Percentiles rank a stretch among this genome's conserved stretches.
Evolutionary conservation across 1,140 invertebrate genomes (phyloP).

Genomic region (Anadara kagoshimensis): DNA sequence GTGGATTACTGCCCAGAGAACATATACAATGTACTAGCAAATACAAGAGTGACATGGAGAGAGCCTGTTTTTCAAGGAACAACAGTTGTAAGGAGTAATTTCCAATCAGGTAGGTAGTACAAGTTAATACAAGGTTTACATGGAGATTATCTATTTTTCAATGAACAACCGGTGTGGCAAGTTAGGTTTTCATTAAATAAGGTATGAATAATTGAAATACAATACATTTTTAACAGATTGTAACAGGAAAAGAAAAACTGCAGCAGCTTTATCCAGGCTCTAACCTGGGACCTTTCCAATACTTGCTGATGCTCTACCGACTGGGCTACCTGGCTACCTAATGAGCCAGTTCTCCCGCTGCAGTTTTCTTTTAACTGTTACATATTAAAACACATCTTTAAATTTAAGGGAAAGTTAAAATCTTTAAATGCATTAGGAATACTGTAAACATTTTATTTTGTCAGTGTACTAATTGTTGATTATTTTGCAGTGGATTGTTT

Average conservation of each 20-base stretch:
- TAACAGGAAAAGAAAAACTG: background rate
- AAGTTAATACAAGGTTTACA: background rate
- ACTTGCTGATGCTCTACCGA: too few species aligned
- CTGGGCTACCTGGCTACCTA: too few species aligned
- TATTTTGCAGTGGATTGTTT: too few species aligned
- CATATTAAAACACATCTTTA: too few species aligned
- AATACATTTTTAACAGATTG: background rate
- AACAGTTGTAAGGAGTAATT: slow-evolving; percentile 13
- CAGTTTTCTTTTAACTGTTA: too few species aligned
- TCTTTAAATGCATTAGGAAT: too few species aligned
- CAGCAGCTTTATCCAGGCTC: background rate
- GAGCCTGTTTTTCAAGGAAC: slow-evolving; percentile 37
- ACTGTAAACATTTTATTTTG: too few species aligned
- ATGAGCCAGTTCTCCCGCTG: too few species aligned
- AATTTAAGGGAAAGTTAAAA: too few species aligned
- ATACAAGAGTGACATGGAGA: slow-evolving; percentile 38
- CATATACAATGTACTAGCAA: slow-evolving; percentile 22
- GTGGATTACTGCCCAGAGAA: slow-evolving; percentile 37
- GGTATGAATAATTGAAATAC: background rate
- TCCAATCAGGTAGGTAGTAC: slow-evolving; percentile 11
- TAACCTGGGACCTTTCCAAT: too few species aligned
- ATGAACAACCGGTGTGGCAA: background rate
- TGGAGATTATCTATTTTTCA: background rate
- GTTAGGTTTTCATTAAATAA: background rate
- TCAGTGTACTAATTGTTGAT: too few species aligned